A percentile compares a stretch with the other conserved stretches of the same genome.
Evolutionary conservation across 2,113 vertebrate genomes (phyloP).

Genomic region (Helogale parvula): DNA sequence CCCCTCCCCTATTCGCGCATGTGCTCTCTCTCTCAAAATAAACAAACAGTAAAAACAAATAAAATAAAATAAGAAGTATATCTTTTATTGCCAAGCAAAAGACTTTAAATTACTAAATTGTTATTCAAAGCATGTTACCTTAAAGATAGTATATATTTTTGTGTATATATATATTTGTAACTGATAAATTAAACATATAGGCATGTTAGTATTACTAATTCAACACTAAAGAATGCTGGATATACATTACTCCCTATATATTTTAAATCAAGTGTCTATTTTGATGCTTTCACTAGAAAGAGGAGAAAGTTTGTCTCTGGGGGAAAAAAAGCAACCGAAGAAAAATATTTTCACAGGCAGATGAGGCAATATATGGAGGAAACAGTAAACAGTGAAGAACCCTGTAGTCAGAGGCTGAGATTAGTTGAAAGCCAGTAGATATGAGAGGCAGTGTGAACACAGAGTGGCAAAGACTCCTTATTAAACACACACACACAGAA

Average conservation of each 20-base stretch:
- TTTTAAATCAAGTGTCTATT: not conserved
- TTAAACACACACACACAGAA: not conserved
- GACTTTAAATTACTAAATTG: not conserved
- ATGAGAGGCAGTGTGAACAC: constrained; percentile 65
- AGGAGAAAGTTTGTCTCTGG: constrained; percentile 39
- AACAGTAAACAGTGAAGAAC: constrained; percentile 64
- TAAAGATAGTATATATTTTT: not conserved
- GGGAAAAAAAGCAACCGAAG: constrained; percentile 55
- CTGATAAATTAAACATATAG: not conserved
- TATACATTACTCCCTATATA: not conserved
- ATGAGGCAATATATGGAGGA: constrained; percentile 60
- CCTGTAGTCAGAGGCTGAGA: constrained; percentile 46
- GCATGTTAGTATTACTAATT: not conserved
- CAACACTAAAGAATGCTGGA: not conserved
- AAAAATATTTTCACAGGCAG: constrained; percentile 70
- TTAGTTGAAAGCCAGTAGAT: constrained; percentile 65
- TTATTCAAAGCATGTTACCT: not conserved
- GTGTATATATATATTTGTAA: not conserved
- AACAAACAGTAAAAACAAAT: no score
- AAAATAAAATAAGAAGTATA: no score
- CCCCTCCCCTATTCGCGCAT: no score
- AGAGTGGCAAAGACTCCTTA: constrained; percentile 41
- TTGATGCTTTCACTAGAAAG: not conserved
- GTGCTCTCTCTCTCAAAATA: no score
- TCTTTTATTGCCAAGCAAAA: not conserved